phyloP scores from a whole-genome alignment of 2,888 invertebrate species.

The Eucriotettix oculatus region DNA sequence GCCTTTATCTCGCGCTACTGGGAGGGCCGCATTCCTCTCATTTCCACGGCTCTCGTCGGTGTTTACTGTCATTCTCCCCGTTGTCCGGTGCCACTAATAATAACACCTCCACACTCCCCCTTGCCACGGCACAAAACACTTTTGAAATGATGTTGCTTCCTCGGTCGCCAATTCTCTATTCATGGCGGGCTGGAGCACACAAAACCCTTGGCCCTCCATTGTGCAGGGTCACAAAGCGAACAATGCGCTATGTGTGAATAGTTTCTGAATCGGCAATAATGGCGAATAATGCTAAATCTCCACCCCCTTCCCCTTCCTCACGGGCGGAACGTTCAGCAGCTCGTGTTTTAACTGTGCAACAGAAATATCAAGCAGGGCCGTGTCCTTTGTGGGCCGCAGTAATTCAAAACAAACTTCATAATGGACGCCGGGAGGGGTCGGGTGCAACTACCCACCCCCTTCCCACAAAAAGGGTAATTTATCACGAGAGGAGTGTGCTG shows the following conservation, averaged over 20 bases:
- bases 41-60: not conserved
- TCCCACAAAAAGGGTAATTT: not conserved
- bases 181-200: conserved; percentile 4
- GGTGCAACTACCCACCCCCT: conserved; percentile 6
- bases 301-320: conserved; percentile 1
- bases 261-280: conserved; percentile 14
- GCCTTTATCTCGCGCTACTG: too few species aligned
- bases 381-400: conserved; percentile 3
- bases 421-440: conserved; percentile 10
- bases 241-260: conserved; percentile 13
- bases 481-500: too few species aligned
- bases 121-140: conserved; percentile 6
- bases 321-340: conserved; percentile 2
- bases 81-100: not conserved
- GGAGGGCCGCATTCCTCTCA: too few species aligned
- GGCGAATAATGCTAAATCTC: conserved; percentile 12
- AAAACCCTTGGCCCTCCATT: conserved; percentile 9
- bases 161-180: conserved; percentile 13
- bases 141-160: conserved; percentile 12
- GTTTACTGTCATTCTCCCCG: conserved; percentile 9
- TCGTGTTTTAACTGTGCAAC: conserved; percentile 11
- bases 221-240: conserved; percentile 9
- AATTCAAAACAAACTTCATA: conserved; percentile 15
- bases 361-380: conserved; percentile 6
- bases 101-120: not conserved